Evolutionary conservation across 2,888 invertebrate species (phyloP), one percentile per base, ranked within the genome.

Genomic region (Eupithecia vulgata): DNA sequence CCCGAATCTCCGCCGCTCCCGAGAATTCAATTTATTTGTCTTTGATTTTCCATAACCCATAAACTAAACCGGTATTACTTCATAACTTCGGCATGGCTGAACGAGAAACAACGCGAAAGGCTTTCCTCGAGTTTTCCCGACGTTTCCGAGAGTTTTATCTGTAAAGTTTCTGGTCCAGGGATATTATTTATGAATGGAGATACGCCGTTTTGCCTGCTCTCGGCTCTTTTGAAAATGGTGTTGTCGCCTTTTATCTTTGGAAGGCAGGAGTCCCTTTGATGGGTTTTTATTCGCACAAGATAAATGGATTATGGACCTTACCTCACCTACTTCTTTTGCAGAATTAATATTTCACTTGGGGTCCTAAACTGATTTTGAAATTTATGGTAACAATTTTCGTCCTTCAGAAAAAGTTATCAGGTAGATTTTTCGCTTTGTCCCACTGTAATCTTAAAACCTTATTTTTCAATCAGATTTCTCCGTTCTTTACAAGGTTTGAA

Each of bases 11-110:
- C 35, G 35, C 64, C 34, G 37, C 59, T 40, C n/a, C 25, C 15
- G 65, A n/a, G 76, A 79, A 82, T 79, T 75, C 78, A 81, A 79
- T 82, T 79, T 76, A 76, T 78, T 72, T 64, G 74, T 37, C 66
- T 59, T 71, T 71, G 71, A 71, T 71, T 71, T 71, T 67, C 61
- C 48, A 21, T 70, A 64, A 64, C 64, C 64, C 59, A 68, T 68
- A 68, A 68, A 59, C 40, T 59, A 68, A 68, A 68, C 68, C 68
- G 59, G 68, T 59, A 67, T 57, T 66, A 59, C 67, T 34, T 35
- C 48, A 48, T 67, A 67, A 71, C 67, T 71, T 71, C 30, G 42
- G 30, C 21, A 61, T 21, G 57, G 68, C 65, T 25, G 45, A 67
- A 10, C 34, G 45, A n/a, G 57, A 57, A 57, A 57, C 57, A 57